Evolutionary conservation across 2,888 invertebrate genomes (phyloP).

Genomic region (Metalampra italica): DNA sequence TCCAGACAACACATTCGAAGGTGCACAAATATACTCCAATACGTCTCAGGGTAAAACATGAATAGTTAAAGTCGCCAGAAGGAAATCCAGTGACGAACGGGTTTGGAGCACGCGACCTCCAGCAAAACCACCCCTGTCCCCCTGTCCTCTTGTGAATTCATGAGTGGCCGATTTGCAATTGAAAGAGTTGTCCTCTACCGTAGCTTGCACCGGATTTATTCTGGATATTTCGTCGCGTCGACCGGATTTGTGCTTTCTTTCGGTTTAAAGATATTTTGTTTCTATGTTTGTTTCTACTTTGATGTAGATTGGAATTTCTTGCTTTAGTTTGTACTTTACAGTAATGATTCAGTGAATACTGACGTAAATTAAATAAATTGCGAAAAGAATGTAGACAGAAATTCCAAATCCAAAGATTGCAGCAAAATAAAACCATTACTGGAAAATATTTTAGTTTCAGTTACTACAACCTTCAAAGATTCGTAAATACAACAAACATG

Average conservation of each 20-base stretch:
- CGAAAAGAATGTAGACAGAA: no score
- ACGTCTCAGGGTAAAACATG: constrained; percentile 18
- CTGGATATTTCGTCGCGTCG: neutral
- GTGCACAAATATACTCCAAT: constrained; percentile 19
- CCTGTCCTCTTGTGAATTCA: constrained; percentile 20
- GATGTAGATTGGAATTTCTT: no score
- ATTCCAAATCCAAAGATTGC: no score
- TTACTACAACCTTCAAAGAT: no score
- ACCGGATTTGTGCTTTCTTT: constrained; percentile 1
- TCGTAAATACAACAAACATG: no score
- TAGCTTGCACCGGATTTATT: constrained; percentile 9
- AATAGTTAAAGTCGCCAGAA: constrained; percentile 22
- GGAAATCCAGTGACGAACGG: constrained; percentile 23
- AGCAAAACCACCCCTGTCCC: neutral
- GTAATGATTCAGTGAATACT: no score
- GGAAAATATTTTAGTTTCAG: no score
- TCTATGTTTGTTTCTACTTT: neutral
- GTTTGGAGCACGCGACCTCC: constrained; percentile 10
- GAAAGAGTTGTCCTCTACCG: constrained; percentile 20
- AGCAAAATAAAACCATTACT: no score
- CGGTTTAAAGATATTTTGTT: neutral
- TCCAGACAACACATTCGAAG: constrained; percentile 10
- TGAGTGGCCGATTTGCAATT: constrained; percentile 24
- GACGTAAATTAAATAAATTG: no score
- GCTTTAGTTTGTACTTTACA: no score